Evolutionary conservation across 2,113 vertebrate genomes (phyloP).

Genomic region (Callopanchax toddi): DNA sequence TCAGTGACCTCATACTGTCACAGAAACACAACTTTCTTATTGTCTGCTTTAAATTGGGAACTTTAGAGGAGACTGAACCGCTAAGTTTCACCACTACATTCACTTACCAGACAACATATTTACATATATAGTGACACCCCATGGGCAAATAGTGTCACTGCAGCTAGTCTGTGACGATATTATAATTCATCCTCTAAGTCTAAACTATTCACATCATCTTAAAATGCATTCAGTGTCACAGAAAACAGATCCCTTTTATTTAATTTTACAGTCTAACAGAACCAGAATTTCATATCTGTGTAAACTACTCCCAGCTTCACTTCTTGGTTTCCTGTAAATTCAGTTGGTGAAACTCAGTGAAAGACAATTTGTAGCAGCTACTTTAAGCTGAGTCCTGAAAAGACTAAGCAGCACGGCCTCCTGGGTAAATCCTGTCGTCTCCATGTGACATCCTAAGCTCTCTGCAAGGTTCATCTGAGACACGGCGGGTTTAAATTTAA

Average conservation of each 20-base stretch:
- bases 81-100: not conserved
- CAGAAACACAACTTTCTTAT: too few species aligned
- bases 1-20: too few species aligned
- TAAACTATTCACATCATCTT: not conserved
- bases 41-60: not conserved
- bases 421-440: conserved; percentile 57
- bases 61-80: not conserved
- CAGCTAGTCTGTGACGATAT: conserved; percentile 14
- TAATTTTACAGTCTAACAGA: too few species aligned
- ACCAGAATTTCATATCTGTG: too few species aligned
- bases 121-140: conserved; percentile 64
- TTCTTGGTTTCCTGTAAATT: not conserved
- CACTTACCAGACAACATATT: conserved; percentile 25
- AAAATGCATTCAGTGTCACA: not conserved
- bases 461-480: conserved; percentile 28
- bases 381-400: conserved; percentile 20
- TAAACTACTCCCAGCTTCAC: too few species aligned
- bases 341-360: not conserved
- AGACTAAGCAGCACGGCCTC: conserved; percentile 39
- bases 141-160: conserved; percentile 65
- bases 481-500: not conserved
- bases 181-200: too few species aligned
- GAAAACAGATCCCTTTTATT: too few species aligned
- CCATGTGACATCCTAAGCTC: conserved; percentile 34
- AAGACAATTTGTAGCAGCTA: not conserved